Evolutionary conservation across 2,797 vertebrate species (phyloP).

Genomic region (Peromyscus nudipes): DNA sequence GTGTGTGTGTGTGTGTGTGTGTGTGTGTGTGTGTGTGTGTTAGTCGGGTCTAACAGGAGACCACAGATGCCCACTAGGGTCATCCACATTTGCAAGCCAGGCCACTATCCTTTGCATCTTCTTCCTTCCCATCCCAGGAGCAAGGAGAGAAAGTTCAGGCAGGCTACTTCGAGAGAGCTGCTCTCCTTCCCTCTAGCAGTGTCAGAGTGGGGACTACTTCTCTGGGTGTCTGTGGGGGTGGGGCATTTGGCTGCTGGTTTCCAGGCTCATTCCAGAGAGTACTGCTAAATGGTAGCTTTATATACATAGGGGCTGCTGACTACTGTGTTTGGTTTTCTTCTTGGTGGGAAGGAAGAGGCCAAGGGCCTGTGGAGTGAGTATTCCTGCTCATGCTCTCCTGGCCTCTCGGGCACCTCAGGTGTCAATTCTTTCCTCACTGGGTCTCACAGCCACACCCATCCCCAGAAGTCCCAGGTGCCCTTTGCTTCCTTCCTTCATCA

Average conservation of each 20-base stretch:
- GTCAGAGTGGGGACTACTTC: neutral
- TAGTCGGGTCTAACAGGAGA: conserved; percentile 66
- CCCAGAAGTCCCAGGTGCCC: neutral
- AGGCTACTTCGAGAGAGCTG: neutral
- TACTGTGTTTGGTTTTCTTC: neutral
- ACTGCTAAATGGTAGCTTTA: neutral
- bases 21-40: conserved; percentile 74
- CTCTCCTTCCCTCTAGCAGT: neutral
- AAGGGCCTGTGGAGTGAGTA: neutral
- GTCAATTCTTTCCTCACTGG: neutral
- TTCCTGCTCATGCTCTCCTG: neutral
- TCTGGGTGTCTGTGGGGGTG: neutral
- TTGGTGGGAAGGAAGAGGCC: neutral
- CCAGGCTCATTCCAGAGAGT: neutral
- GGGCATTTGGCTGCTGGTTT: neutral
- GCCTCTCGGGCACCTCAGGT: neutral
- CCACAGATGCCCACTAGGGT: neutral
- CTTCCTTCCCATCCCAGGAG: conserved; percentile 69
- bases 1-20: conserved; percentile 64
- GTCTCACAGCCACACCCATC: neutral
- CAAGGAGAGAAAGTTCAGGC: conserved; percentile 66
- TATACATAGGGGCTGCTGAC: neutral
- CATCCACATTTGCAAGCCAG: conserved; percentile 37
- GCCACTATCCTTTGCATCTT: conserved; percentile 28
- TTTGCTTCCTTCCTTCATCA: neutral